Base-by-base conservation (phyloP, 2,888 invertebrate genomes). In the Aleiodes leptofemur region DNA sequence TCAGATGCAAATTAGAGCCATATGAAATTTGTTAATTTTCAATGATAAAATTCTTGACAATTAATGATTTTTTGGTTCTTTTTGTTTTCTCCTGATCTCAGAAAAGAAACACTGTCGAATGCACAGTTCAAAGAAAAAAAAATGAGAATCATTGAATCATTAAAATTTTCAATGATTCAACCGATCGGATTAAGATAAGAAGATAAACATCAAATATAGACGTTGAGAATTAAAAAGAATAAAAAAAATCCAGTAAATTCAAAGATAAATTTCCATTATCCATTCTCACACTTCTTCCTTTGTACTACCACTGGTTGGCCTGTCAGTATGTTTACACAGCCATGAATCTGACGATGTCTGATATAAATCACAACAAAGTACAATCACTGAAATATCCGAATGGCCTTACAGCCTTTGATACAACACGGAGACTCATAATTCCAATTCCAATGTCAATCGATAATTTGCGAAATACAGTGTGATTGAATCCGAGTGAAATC, bases 401-500 rank as follows among this genome's bases (percentile, higher is more conserved):
- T 34, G 43, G 43, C 43, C 48, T 61, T 64, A 57, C 57, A 75
- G 68, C 71, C 75, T 71, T 57, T 64, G 16, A 64, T 34, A 64
- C 43, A 23, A 34, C 34, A 14, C 34, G 13, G 59, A 48, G 29
- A 48, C 31, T 69, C 29, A 61, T 31, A 8, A 56, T 72, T 56
- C 38, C 43, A 57, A 57, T 31, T n/a, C 51, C 51, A 53, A 71
- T 23, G 75, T 0, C 57, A 11, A 56, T 66, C 38, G 73, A 74
- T 69, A 77, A 76, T 72, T 74, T 74, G 75, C 74, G 73, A 74
- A 73, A 70, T 72, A 72, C 61, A 69, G 48, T 66, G 57, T 75
- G 72, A 75, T 64, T 74, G 55, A 75, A 75, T 72, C 68, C 74
- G 70, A 78, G 77, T 74, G 72, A 74, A 68, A 80, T 76, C 69